Conservation (phyloP, 2,888 invertebrate species). For the Norana najaformis region DNA sequence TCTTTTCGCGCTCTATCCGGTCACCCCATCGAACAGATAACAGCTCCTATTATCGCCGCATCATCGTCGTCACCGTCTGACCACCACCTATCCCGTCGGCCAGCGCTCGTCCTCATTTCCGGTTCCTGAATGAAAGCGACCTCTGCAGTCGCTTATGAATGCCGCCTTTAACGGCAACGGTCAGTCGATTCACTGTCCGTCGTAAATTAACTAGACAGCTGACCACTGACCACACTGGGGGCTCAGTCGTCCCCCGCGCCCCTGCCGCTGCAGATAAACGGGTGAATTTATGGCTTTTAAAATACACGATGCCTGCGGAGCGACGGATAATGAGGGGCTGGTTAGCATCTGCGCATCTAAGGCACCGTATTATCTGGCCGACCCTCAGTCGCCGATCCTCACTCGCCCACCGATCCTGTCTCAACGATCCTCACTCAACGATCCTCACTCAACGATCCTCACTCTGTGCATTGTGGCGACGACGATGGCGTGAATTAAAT, state of each 20-base stretch:
- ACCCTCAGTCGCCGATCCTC: neutral
- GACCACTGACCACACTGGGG: neutral
- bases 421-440: neutral
- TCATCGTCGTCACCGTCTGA: neutral
- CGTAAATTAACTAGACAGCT: conserved; percentile 14
- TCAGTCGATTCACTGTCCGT: neutral
- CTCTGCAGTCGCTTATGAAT: neutral
- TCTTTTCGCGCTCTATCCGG: neutral
- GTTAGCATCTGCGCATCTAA: neutral
- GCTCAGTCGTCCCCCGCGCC: neutral
- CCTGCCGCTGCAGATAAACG: neutral
- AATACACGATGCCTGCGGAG: conserved; percentile 18
- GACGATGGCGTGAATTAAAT: neutral
- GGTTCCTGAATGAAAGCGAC: neutral
- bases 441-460: too few relatives aligned
- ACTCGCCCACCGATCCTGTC: neutral
- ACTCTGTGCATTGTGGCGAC: neutral
- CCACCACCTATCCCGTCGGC: conserved; percentile 14
- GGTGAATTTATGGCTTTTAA: conserved; percentile 23
- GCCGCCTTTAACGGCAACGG: conserved; percentile 3
- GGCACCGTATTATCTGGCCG: neutral
- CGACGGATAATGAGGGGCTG: conserved; percentile 1
- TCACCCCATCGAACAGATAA: neutral
- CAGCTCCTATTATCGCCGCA: neutral
- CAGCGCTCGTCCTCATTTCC: neutral